Base-by-base conservation (phyloP, 1,140 invertebrate species). In the Harlomillsia oculata region DNA sequence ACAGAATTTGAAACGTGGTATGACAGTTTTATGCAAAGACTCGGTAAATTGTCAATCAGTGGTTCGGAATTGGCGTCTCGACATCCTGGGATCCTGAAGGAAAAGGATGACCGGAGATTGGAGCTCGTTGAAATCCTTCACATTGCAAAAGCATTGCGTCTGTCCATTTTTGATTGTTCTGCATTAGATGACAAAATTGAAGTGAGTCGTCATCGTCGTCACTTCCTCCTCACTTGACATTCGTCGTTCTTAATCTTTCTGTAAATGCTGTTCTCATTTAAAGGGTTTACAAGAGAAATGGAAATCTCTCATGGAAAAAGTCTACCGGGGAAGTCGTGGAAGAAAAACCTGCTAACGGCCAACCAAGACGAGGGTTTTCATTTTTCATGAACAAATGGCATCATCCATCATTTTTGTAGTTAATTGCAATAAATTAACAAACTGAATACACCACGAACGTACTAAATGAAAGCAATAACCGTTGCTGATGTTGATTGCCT, bases 101-200 rank as follows among this genome's bases (percentile, higher is more conserved):
- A 50, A 26, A 50, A 50, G 28, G 48, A 39, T 3, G 48, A 39
- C 3, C 36, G 39, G 14, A 36, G 48, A 26, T n/a, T 37, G 3
- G 48, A 50, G 25, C 13, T 50, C 2, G 30, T 50, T 3, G 9
- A 50, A 20, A 50, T 50, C 30, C 26, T 50, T 11, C 23, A 36
- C 6, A 34, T 30, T 25, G 48, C 48, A 6, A 50, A 50, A 30
- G 32, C 36, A 14, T 25, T 50, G 1, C n/a, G 48, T 16, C 23
- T 50, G 25, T 50, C 48, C 21, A 50, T 37, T 50, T 50, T 50
- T 50, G 48, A 50, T 37, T 50, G 32, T 1, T 37, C 48, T 5
- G 48, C 34, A 21, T 36, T 50, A 16, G 48, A 50, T 23, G 48
- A 36, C 20, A 50, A 39, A 39, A 36, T 50, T 23, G 48, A 50